Conservation (phyloP, 2,113 vertebrate genomes). For the Pseudois nayaur region DNA sequence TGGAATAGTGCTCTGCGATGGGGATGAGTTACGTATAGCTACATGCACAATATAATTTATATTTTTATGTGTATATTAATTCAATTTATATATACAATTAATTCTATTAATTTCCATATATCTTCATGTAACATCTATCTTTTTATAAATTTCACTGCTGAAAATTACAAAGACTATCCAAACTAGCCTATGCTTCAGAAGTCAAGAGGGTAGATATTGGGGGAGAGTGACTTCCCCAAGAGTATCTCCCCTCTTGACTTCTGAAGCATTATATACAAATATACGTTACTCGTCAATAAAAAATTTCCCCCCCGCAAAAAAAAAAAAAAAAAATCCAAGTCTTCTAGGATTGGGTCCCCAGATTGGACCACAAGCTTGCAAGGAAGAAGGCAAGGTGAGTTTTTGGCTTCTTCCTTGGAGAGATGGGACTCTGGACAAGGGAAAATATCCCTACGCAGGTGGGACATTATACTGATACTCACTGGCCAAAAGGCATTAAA, state of each 20-base stretch:
- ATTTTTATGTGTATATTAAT: not conserved
- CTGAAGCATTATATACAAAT: too few species aligned
- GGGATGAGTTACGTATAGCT: not conserved
- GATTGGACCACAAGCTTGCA: not conserved
- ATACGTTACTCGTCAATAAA: not conserved
- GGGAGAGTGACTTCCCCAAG: too few species aligned
- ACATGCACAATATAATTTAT: not conserved
- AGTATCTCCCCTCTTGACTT: too few species aligned
- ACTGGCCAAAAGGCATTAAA: not conserved
- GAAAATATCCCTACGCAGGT: not conserved
- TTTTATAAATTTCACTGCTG: not conserved
- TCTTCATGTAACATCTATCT: not conserved
- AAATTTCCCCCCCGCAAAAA: rapidly evolving
- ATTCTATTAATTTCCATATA: not conserved
- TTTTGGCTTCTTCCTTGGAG: not conserved
- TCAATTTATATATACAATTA: not conserved
- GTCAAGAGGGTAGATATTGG: not conserved
- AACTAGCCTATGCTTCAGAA: not conserved
- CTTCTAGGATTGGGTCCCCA: not conserved
- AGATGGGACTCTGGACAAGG: not conserved
- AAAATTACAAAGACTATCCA: not conserved
- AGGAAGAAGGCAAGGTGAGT: not conserved
- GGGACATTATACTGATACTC: not conserved
- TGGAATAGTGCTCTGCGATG: not conserved
- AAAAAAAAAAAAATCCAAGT: not conserved